Conservation (phyloP, 2,888 invertebrate species). For the Norana najaformis region DNA sequence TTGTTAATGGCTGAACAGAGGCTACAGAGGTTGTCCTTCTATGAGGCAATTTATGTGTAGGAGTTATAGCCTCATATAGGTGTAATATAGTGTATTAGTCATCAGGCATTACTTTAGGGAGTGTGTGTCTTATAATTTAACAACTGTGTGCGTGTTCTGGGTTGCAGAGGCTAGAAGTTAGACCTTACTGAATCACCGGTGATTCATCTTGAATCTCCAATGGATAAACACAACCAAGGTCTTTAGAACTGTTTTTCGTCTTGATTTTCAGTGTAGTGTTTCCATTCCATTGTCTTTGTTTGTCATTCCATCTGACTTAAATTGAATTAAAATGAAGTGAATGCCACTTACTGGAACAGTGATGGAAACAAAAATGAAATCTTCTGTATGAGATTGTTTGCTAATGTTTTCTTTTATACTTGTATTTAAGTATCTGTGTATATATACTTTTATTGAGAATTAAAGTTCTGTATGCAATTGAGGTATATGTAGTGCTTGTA, state of each 20-base stretch:
- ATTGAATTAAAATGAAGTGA: not conserved
- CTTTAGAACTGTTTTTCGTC: not conserved
- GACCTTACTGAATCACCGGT: not conserved
- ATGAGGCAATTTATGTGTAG: not conserved
- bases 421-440: not conserved
- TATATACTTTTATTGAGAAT: not conserved
- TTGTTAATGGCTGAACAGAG: no score
- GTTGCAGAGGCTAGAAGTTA: not conserved
- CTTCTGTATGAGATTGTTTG: not conserved
- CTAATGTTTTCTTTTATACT: not conserved
- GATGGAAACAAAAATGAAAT: not conserved
- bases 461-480: not conserved
- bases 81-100: no score
- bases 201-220: not conserved
- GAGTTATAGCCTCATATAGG: not conserved
- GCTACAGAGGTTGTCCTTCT: no score
- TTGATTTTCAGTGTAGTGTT: not conserved
- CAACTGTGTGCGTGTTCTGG: not conserved
- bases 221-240: not conserved
- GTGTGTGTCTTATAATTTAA: not conserved
- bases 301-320: not conserved
- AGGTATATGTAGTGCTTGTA: not conserved
- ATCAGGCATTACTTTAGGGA: not conserved
- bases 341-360: not conserved
- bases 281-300: constrained; percentile 1